Base-by-base conservation (phyloP, 2,797 vertebrate genomes). In the Streptopelia turtur region DNA sequence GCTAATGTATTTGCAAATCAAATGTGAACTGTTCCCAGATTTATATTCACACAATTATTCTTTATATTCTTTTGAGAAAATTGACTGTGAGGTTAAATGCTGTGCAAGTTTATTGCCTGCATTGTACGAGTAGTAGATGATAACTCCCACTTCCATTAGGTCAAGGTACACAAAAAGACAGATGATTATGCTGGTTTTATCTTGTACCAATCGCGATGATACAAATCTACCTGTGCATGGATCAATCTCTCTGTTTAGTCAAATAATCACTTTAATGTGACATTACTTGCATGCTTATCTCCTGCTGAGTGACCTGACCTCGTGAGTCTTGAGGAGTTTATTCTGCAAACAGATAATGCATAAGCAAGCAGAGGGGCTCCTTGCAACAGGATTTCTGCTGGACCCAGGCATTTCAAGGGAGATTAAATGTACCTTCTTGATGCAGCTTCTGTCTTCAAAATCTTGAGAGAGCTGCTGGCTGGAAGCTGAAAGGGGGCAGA, bases 371-470 rank as follows among this genome's bases (percentile, higher is more conserved):
- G 21, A 76, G 13, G 3, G 27, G 5, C 17, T 70, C 7, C n/a
- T 47, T 15, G 17, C 60, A n/a, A 30, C 5, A 33, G n/a, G 61
- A 84, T 4, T 84, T 76, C 45, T 93, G 25, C 16, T 37, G 25
- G 23, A 70, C 10, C 31, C 25, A 31, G 4, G 7, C 66, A 30
- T 52, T 93, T 74, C 64, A 70, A 21, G 74, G 24, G 15, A 61
- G 10, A 9, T 66, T 66, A 65, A 71, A 71, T 0, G 1, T 10
- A 33, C 8, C 5, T 49, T 80, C 35, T 72, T 0, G 1, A 9
- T 55, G 68, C 43, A 85, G n/a, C 17, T 6, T 70, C n/a, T 91
- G 41, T 16, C 28, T 89, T 33, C 4, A 2, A 87, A 79, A 82
- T 45, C 23, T 60, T 45, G 27, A 31, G 17, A 70, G 7, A 60